Evolutionary conservation across 2,797 vertebrate genomes (phyloP), one percentile per base, ranked within the genome.

Genomic region (Chromobotia macracanthus): DNA sequence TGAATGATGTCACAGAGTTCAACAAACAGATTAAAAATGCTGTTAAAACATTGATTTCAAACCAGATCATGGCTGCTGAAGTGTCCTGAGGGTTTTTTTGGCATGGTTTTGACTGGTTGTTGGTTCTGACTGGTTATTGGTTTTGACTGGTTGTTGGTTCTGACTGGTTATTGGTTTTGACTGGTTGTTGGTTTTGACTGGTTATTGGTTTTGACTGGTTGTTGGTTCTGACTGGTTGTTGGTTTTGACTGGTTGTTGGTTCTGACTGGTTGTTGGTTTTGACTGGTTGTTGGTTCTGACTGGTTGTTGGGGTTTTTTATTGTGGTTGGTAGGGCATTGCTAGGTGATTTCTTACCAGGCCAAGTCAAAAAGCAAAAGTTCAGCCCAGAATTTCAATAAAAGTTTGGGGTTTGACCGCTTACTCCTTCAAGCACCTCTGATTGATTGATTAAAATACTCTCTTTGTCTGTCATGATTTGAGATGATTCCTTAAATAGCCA

Each of bases 1-100:
- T 71, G 77, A 55, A n/a, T n/a, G n/a, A n/a, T n/a, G n/a, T n/a
- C 48, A n/a, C n/a, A 16, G 21, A 65, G 68, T 79, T 79, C 77
- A 79, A 65, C 58, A 72, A 51, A 65, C 46, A 23, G 19, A 51
- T 38, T 41, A 3, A 25, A 25, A 58, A n/a, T n/a, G n/a, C n/a
- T n/a, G n/a, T n/a, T n/a, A n/a, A 66, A 67, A 55, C 70, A 25
- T 60, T 19, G 19, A 23, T n/a, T 53, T 46, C 35, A 5, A 46
- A 16, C 19, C 41, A 13, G 19, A 56, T 44, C 15, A 8, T 55
- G 51, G n/a, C 19, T 55, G 18, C 51, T 3, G 19, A 7, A 5
- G 51, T 6, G 18, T 53, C n/a, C 28, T 28, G 28, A 28, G 28
- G n/a, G n/a, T n/a, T n/a, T n/a, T n/a, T n/a, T n/a, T n/a, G n/a